Percentiles rank a stretch among this genome's conserved stretches.
phyloP scores from a whole-genome alignment of 2,888 invertebrate genomes.

The Laothoe populi region DNA sequence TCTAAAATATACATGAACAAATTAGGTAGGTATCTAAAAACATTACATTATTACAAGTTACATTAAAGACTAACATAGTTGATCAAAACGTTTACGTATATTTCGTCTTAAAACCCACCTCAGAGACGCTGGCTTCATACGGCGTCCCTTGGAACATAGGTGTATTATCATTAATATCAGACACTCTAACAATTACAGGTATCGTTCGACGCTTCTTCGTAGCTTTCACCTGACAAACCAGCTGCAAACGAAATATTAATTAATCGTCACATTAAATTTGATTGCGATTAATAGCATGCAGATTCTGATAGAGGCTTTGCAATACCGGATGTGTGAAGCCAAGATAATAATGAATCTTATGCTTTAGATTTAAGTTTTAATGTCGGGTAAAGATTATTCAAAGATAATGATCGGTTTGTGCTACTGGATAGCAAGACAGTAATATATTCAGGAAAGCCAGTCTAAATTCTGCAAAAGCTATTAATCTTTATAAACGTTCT shows the following conservation, averaged over 20 bases:
- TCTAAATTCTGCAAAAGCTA: not conserved
- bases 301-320: constrained; percentile 35
- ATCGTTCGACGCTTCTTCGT: constrained; percentile 93
- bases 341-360: not conserved
- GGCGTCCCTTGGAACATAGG: constrained; percentile 93
- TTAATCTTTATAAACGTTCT: constrained; percentile 2
- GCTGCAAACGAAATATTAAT: constrained; percentile 79
- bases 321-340: constrained; percentile 35
- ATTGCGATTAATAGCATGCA: constrained; percentile 42
- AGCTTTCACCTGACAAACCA: constrained; percentile 92
- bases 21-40: too few species aligned
- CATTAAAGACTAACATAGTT: too few species aligned
- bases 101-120: constrained; percentile 84
- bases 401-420: constrained; percentile 17
- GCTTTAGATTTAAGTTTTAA: not conserved
- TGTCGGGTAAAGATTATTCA: not conserved
- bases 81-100: not conserved
- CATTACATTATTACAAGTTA: too few species aligned
- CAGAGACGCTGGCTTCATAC: constrained; percentile 93
- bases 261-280: constrained; percentile 42
- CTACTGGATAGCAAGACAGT: constrained; percentile 17
- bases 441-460: constrained; percentile 10
- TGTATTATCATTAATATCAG: constrained; percentile 95
- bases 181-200: constrained; percentile 95
- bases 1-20: too few species aligned